These are phyloP conservation scores for Etheostoma cragini DNA, from an alignment of 2,113 vertebrate genomes.

Conservation along the genomic window DNA sequence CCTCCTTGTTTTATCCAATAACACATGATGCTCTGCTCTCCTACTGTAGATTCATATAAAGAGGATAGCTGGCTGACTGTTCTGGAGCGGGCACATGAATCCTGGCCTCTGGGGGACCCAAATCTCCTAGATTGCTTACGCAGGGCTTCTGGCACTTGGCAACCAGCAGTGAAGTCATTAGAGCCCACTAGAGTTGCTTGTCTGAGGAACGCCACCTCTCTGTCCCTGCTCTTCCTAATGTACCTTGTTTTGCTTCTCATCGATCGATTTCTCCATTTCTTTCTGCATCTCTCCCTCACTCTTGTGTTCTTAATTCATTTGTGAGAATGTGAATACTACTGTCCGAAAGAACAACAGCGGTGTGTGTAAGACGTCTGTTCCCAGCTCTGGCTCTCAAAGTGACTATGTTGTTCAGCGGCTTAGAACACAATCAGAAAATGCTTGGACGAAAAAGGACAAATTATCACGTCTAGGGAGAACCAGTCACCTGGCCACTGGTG, in stretches of 20 bases:
- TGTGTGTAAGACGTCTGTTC: constrained; percentile 42
- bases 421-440: constrained; percentile 56
- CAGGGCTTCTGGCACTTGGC: constrained; percentile 70
- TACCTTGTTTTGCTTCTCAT: constrained; percentile 54
- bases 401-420: constrained; percentile 57
- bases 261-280: constrained; percentile 20
- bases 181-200: constrained; percentile 60
- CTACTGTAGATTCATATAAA: constrained; percentile 96
- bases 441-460: constrained; percentile 47
- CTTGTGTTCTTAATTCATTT: constrained; percentile 84
- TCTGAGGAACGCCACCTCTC: constrained; percentile 57
- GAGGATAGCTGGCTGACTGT: constrained; percentile 88
- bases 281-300: constrained; percentile 75
- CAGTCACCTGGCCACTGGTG: constrained; percentile 65
- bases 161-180: constrained; percentile 72
- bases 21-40: constrained; percentile 65
- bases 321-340: constrained; percentile 95
- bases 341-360: constrained; percentile 74
- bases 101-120: constrained; percentile 60
- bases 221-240: constrained; percentile 35
- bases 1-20: not conserved
- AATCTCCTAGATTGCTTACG: constrained; percentile 67
- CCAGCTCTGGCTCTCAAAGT: constrained; percentile 39
- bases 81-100: constrained; percentile 52
- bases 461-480: constrained; percentile 54